Base-by-base conservation (phyloP, 2,113 vertebrate species). In the Hippolais icterina region DNA sequence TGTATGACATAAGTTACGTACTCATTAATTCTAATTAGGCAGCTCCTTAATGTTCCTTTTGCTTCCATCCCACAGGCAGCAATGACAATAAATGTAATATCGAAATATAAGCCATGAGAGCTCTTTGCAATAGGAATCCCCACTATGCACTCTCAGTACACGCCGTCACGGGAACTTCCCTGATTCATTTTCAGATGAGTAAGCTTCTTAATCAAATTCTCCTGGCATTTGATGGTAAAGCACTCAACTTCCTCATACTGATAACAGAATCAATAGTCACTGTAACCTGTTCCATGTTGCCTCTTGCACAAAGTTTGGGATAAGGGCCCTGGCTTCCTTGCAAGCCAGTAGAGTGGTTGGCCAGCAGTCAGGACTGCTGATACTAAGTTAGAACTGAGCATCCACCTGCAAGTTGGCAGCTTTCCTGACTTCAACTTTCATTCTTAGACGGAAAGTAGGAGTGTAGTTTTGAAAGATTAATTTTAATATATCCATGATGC, bases 151-250 rank as follows among this genome's bases (percentile, higher is more conserved):
- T 59, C 52, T 64, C 23, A 2, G 33, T 56, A 18, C 1, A 0
- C 57, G n/a, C n/a, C n/a, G 2, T 80, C 52, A 23, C 20, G 46
- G 72, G 83, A 95, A 74, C 90, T 90, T 86, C 94, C 89, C 80
- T 90, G 71, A 92, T 71, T 92, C 63, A 90, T 83, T 86, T 90
- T 39, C 15, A 61, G 23, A 88, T 88, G 88, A 94, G 50, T 69
- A 53, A 92, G 46, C 50, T 46, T 4, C 50, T 90, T 60, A 61
- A 4, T 77, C 59, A 90, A 63, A 12, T 90, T 81, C 92, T 86
- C 66, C 42, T 59, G 60, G 74, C 59, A 49, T 80, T 46, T 74
- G 42, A 42, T 33, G 66, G 15, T 74, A 54, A 77, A 92, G 21
- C 39, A 14, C n/a, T 90, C 41, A 5, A 28, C 49, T 80, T 87